These are phyloP conservation scores for Oreotrochilus melanogaster DNA, from an alignment of 2,113 vertebrate genomes.

Conservation along the genomic window DNA sequence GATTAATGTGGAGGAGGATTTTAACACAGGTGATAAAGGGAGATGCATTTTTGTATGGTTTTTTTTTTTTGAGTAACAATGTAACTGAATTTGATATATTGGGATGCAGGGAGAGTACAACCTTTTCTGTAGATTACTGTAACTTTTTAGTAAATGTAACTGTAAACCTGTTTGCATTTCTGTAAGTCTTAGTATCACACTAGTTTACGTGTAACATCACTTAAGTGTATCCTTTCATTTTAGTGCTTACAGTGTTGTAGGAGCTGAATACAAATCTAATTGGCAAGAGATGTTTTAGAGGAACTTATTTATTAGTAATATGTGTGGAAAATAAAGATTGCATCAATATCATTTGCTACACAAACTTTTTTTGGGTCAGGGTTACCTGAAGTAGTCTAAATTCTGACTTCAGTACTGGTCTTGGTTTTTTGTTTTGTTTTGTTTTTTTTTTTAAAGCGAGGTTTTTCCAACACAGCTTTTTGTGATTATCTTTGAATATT, in stretches of 20 bases:
- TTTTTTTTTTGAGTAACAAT: slow-evolving; percentile 48
- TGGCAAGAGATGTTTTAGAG: slow-evolving; percentile 62
- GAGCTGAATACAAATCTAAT: slow-evolving; percentile 59
- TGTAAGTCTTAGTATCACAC: slow-evolving; percentile 70
- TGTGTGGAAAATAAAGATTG: slow-evolving; percentile 47
- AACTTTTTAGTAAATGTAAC: slow-evolving; percentile 75
- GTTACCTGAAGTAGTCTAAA: slow-evolving; percentile 38
- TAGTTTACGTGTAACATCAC: slow-evolving; percentile 49
- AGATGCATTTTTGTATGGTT: slow-evolving; percentile 59
- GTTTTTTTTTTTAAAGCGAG: background rate
- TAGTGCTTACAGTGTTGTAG: slow-evolving; percentile 57
- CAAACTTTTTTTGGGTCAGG: slow-evolving; percentile 62
- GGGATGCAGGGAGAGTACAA: slow-evolving; percentile 49
- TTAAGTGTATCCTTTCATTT: slow-evolving; percentile 70
- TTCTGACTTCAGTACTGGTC: slow-evolving; percentile 2
- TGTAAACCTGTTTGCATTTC: slow-evolving; percentile 71
- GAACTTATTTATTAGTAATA: slow-evolving; percentile 70
- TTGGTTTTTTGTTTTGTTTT: background rate
- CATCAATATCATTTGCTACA: slow-evolving; percentile 63
- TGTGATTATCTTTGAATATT: slow-evolving; percentile 58
- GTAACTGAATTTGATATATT: slow-evolving; percentile 21
- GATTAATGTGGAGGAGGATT: slow-evolving; percentile 29
- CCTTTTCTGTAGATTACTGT: slow-evolving; percentile 77
- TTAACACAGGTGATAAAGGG: slow-evolving; percentile 42
- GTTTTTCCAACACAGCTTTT: slow-evolving; percentile 62